A percentile compares a stretch with the other conserved stretches of the same genome.
Conservation (phyloP, 2,888 invertebrate genomes). For the Andrena hattorfiana region DNA sequence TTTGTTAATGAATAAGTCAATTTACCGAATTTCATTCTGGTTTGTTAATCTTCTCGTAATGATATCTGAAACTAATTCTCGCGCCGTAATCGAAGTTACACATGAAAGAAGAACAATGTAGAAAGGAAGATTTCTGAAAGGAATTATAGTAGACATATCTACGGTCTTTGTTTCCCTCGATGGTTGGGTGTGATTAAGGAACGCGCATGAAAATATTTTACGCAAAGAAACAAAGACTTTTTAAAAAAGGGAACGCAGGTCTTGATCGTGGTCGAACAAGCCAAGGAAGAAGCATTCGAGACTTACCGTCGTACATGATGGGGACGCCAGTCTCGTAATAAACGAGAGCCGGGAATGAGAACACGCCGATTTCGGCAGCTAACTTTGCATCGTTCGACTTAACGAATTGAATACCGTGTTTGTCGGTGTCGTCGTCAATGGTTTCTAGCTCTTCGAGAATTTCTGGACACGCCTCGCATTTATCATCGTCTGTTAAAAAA, state of each 20-base stretch:
- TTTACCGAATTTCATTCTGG: neutral
- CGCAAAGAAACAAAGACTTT: slow-evolving; percentile 34
- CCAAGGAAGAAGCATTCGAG: slow-evolving; percentile 57
- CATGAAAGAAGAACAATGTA: slow-evolving; percentile 43
- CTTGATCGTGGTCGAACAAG: slow-evolving; percentile 46
- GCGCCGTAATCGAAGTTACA: neutral
- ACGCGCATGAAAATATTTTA: neutral
- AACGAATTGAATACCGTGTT: slow-evolving; percentile 96
- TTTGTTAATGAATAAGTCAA: neutral
- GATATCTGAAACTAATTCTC: slow-evolving; percentile 15
- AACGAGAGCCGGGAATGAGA: slow-evolving; percentile 95
- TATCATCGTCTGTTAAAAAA: slow-evolving; percentile 89
- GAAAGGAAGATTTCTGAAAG: slow-evolving; percentile 8
- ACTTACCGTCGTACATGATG: slow-evolving; percentile 97
- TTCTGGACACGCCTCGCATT: slow-evolving; percentile 93
- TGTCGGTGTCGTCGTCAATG: slow-evolving; percentile 96
- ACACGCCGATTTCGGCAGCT: slow-evolving; percentile 96
- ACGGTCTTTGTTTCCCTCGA: slow-evolving; percentile 36
- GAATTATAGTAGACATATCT: slow-evolving; percentile 27
- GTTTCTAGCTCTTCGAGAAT: slow-evolving; percentile 95
- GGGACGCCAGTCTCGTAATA: slow-evolving; percentile 97
- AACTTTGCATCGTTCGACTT: slow-evolving; percentile 96
- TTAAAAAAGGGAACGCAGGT: slow-evolving; percentile 27
- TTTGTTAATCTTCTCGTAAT: neutral
- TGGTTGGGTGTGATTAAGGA: neutral